Base-by-base conservation (phyloP, 2,888 invertebrate genomes). In the Hirtodrosophila duncani region DNA sequence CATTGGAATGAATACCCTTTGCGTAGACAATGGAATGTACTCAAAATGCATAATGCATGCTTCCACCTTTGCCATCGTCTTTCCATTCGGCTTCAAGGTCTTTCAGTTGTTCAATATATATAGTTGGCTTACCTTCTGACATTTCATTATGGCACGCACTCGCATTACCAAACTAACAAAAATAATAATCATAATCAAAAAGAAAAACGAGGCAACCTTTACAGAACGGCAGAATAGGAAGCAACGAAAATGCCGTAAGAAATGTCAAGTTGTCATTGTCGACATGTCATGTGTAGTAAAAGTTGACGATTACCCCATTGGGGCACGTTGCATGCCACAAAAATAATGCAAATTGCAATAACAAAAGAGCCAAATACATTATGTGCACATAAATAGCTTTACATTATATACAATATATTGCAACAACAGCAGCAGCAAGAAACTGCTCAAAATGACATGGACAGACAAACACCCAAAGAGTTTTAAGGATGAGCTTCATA, bases 91-190 rank as follows among this genome's bases (percentile, higher is more conserved):
- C 38, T 5, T 17, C 31, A 44, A 55, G 44, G 56, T 37, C n/a
- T n/a, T n/a, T n/a, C n/a, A n/a, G n/a, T n/a, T n/a, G n/a, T n/a
- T n/a, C n/a, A n/a, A n/a, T n/a, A n/a, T n/a, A n/a, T 27, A 2
- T 20, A 6, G 13, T 13, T 3, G 17, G 36, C 44, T 16, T 37
- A 53, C 52, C 59, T 38, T 60, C 67, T 72, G 74, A 75, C 77
- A 80, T 80, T 79, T 65, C 49, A 63, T 68, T 80, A 68, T 37
- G 55, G 52, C 75, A 71, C 75, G 75, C 79, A 66, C 50, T 48
- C 31, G 41, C 21, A 46, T 53, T 51, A 48, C 64, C 44, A 58
- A 77, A 58, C 55, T 51, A 36, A 51, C 1, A n/a, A 8, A 10
- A 46, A 24, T 29, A 26, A 20, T 20, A 4, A 20, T 7, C 4